phyloP scores from a whole-genome alignment of 2,797 vertebrate genomes.

The Oophaga sylvatica region DNA sequence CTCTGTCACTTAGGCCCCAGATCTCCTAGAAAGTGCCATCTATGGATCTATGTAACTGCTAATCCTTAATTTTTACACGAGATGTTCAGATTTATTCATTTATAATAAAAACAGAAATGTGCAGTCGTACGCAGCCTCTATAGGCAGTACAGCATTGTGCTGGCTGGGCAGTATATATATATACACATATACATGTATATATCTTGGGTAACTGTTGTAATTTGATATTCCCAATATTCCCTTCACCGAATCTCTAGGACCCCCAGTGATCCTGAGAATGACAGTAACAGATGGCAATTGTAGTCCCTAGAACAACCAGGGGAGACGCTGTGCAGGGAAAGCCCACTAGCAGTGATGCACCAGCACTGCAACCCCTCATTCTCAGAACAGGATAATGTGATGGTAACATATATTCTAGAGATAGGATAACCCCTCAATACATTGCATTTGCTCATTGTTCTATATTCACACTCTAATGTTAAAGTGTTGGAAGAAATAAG shows the following conservation, averaged over 20 bases:
- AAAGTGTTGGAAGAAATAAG: neutral
- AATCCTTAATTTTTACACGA: slow-evolving; percentile 8
- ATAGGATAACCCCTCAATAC: neutral
- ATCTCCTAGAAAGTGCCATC: neutral
- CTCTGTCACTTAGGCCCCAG: neutral
- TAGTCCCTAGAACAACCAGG: no score
- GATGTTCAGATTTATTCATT: neutral
- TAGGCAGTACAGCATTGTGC: neutral
- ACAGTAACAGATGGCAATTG: no score
- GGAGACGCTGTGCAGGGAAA: no score
- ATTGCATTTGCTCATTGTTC: neutral
- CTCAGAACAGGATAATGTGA: no score
- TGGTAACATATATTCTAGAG: neutral
- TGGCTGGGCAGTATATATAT: neutral
- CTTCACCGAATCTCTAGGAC: no score
- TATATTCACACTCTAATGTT: neutral
- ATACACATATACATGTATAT: no score
- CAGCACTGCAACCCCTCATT: no score
- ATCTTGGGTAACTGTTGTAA: neutral
- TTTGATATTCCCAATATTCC: no score
- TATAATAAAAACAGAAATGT: neutral
- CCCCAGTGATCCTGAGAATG: no score
- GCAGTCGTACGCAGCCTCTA: neutral
- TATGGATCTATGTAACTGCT: neutral
- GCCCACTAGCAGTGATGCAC: no score